These are phyloP conservation scores for Erethizon dorsatum DNA, from an alignment of 2,797 vertebrate species.

Conservation along the genomic window DNA sequence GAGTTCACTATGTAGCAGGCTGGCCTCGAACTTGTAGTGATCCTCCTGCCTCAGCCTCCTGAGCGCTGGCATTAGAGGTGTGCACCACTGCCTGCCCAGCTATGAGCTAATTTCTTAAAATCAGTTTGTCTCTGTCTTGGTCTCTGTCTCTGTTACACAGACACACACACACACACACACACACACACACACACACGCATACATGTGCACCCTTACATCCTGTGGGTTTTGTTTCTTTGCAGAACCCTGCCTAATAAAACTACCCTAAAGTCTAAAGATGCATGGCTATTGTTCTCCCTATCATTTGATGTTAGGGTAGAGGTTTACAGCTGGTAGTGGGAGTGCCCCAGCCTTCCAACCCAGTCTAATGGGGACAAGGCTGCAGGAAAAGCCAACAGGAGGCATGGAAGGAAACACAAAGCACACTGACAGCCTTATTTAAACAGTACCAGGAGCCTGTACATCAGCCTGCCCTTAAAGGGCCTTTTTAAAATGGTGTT, in stretches of 20 bases:
- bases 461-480: conserved; percentile 26
- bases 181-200: background rate
- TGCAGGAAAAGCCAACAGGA: background rate
- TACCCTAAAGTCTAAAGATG: background rate
- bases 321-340: conserved; percentile 14
- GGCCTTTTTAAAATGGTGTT: background rate
- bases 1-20: too few relatives aligned
- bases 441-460: background rate
- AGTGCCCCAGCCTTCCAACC: background rate
- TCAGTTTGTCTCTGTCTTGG: background rate
- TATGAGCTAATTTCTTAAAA: conserved; percentile 1
- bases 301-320: background rate
- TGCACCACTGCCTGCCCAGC: background rate
- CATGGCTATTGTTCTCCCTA: background rate
- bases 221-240: conserved; percentile 28
- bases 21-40: background rate
- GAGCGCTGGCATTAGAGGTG: background rate
- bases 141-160: background rate
- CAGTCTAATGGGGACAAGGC: background rate
- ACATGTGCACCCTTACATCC: rapidly evolving
- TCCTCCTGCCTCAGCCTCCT: background rate
- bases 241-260: conserved; percentile 10
- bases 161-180: background rate
- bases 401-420: background rate
- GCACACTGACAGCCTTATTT: background rate